phyloP scores from a whole-genome alignment of 2,113 vertebrate genomes.

The Vombatus ursinus region DNA sequence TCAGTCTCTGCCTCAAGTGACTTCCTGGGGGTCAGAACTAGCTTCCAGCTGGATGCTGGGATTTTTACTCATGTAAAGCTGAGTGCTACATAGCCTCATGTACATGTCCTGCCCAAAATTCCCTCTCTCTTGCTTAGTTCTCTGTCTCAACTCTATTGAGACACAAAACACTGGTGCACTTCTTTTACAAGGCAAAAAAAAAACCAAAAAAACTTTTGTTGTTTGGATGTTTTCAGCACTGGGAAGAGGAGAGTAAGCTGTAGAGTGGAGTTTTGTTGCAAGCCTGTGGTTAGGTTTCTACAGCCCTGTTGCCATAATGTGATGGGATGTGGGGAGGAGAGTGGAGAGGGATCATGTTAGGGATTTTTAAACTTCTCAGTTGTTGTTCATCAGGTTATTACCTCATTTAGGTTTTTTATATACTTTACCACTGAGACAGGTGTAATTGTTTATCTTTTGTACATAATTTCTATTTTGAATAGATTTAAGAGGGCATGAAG shows the following conservation, averaged over 20 bases:
- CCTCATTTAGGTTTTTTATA: background rate
- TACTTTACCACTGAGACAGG: no score
- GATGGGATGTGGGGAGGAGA: background rate
- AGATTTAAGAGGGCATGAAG: no score
- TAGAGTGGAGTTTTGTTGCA: background rate
- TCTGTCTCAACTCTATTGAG: background rate
- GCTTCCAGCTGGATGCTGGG: no score
- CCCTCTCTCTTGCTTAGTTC: no score
- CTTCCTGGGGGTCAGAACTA: no score
- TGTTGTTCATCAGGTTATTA: background rate
- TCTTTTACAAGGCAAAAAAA: background rate
- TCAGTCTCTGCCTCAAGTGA: no score
- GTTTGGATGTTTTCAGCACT: background rate
- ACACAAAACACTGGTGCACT: background rate
- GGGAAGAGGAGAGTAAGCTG: background rate
- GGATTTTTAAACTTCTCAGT: background rate
- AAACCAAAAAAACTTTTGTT: background rate
- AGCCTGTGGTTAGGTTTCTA: background rate
- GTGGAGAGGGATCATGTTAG: background rate
- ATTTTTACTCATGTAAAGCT: no score
- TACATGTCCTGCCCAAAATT: no score
- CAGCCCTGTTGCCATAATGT: background rate
- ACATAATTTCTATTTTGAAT: no score
- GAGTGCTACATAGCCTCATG: no score
- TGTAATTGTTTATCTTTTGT: no score